Conservation (phyloP, 35 echinoderm and acorn worm genomes). For the Apostichopus japonicus region DNA sequence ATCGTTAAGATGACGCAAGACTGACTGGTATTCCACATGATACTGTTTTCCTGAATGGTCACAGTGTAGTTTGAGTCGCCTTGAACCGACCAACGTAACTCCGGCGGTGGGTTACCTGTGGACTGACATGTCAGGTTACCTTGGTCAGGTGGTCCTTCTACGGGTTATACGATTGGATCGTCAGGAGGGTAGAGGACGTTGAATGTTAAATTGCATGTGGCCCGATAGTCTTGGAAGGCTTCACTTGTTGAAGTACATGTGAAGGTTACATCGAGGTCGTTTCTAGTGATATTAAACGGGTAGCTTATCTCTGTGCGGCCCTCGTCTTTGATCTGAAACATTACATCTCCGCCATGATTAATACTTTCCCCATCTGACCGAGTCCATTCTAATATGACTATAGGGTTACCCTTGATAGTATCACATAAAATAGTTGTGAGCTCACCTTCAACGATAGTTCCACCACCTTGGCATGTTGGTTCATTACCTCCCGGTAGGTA, state of each 20-base stretch:
- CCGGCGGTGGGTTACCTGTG: not conserved
- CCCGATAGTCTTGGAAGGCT: not conserved
- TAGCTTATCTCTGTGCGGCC: not conserved
- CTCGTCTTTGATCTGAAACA: not conserved
- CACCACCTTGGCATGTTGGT: not conserved
- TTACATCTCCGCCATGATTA: not conserved
- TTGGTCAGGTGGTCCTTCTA: not conserved
- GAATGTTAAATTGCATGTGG: not conserved
- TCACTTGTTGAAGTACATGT: not conserved
- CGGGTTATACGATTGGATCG: not conserved
- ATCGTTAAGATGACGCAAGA: not conserved
- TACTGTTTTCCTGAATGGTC: not conserved
- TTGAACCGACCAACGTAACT: not conserved
- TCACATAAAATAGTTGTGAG: not conserved
- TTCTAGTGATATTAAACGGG: not conserved
- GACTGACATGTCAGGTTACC: not conserved
- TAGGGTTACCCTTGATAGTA: not conserved
- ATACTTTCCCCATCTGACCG: not conserved
- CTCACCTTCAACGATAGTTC: not conserved
- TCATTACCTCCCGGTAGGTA: not conserved
- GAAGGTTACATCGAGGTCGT: no score
- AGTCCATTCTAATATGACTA: not conserved
- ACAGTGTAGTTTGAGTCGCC: not conserved
- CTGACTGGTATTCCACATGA: not conserved
- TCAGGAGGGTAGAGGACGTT: not conserved